A percentile compares a stretch with the other conserved stretches of the same genome.
Evolutionary conservation across 1,140 invertebrate species (phyloP).

Genomic region (Drosophila dunni): DNA sequence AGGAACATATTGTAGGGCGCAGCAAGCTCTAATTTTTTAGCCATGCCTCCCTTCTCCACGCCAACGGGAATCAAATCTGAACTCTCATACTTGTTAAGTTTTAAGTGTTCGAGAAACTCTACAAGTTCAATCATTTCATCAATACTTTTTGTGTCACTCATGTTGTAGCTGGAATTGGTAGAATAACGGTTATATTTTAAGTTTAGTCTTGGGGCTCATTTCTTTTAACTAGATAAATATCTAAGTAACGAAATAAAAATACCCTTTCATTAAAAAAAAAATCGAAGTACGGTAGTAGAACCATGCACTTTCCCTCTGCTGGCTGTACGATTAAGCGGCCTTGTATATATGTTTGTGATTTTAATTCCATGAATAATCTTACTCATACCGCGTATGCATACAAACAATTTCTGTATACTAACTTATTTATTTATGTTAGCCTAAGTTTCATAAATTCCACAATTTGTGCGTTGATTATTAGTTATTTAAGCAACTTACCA

Average conservation of each 20-base stretch:
- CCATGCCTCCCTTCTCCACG: conserved; percentile 13
- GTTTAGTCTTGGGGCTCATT: no score
- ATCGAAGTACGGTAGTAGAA: no score
- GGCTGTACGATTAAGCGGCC: no score
- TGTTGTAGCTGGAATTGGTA: conserved; percentile 1
- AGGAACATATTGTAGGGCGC: conserved; percentile 25
- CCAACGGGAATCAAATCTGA: background rate
- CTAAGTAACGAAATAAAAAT: no score
- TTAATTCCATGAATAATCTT: no score
- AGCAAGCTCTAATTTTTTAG: conserved; percentile 16
- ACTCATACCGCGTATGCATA: no score
- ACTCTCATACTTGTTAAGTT: background rate
- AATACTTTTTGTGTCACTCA: background rate
- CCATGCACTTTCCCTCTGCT: no score
- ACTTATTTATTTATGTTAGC: background rate
- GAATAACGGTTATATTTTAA: background rate
- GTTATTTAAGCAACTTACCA: background rate
- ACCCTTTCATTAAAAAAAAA: no score
- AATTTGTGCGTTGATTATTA: background rate
- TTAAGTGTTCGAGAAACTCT: background rate
- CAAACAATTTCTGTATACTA: background rate
- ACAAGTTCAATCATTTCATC: no score
- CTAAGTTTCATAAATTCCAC: background rate
- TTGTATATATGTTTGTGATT: no score
- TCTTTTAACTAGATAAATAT: no score